Evolutionary conservation across 2,113 vertebrate genomes (phyloP), one percentile per base, ranked within the genome.

Genomic region (Stictonetta naevosa): DNA sequence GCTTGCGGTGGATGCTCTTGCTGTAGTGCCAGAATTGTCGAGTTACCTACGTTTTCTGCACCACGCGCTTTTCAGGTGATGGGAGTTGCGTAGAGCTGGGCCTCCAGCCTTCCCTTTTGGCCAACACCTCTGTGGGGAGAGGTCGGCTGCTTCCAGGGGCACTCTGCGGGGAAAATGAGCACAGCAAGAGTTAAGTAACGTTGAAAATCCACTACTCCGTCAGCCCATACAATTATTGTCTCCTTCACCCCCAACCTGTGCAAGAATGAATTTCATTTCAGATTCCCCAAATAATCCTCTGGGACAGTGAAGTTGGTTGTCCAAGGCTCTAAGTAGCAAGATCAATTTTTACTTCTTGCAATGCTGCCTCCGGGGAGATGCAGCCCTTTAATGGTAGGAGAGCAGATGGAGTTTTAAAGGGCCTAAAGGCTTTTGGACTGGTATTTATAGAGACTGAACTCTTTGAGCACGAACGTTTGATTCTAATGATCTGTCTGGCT

Each of bases 381-480:
- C 33, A 90, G 72, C 28, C 72, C 63, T 85, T 73, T 85, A 73
- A 69, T 44, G 55, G 55, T 2, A 50, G 63, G 60, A 69, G 36
- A 86, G 42, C 79, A 83, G 58, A 36, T 36, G 69, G 85, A 77
- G 69, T 90, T 96, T 96, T 90, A 93, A 76, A 83, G 44, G 63
- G 14, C 90, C 53, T 63, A 62, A 18, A 92, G 67, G 85, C 75
- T 73, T 90, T 94, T 40, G 64, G 63, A 73, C 68, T 92, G 22
- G 40, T 83, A 67, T 87, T 94, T 90, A 72, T 56, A 73, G 72
- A 77, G 50, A 64, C 55, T 48, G 46, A 88, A 53, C 50, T 74
- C 76, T 92, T 84, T 83, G 85, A 92, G 75, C 71, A 62, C 67
- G 42, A 91, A 73, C 76, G 48, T 90, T 93, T 73, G 88, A 48